Evolutionary conservation across 1,140 invertebrate genomes (phyloP).

Genomic region (Alviniconcha marisindica): DNA sequence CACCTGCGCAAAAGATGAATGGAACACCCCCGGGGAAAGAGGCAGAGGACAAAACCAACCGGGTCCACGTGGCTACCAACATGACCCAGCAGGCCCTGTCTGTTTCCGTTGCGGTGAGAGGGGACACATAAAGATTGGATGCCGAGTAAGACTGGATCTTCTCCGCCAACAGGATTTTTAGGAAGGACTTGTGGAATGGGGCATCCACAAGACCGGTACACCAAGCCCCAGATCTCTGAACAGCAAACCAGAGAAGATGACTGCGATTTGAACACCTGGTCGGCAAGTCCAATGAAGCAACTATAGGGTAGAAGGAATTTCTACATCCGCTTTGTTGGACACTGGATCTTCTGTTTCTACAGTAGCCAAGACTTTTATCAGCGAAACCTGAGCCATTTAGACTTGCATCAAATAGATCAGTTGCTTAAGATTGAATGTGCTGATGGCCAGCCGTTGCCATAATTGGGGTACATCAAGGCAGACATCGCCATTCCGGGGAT

Average conservation of each 20-base stretch:
- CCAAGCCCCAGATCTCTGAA: background rate
- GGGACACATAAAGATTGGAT: background rate
- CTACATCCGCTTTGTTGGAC: slow-evolving; percentile 31
- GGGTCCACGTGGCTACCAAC: too few relatives aligned
- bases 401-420: slow-evolving; percentile 11
- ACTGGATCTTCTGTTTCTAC: slow-evolving; percentile 42
- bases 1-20: too few relatives aligned
- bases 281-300: slow-evolving; percentile 18
- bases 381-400: background rate
- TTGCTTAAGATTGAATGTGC: slow-evolving; percentile 48
- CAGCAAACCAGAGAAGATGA: too few relatives aligned
- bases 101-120: background rate
- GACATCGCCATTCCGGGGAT: background rate
- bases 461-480: slow-evolving; percentile 45
- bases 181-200: background rate
- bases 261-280: background rate
- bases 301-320: slow-evolving; percentile 17
- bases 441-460: slow-evolving; percentile 48
- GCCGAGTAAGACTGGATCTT: background rate
- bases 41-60: too few relatives aligned
- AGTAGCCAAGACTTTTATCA: slow-evolving; percentile 32
- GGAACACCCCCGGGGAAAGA: too few relatives aligned
- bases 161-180: background rate
- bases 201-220: background rate
- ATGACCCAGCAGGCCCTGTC: too few relatives aligned